phyloP scores from a whole-genome alignment of 2,113 vertebrate species.

The Peromyscus maniculatus region DNA sequence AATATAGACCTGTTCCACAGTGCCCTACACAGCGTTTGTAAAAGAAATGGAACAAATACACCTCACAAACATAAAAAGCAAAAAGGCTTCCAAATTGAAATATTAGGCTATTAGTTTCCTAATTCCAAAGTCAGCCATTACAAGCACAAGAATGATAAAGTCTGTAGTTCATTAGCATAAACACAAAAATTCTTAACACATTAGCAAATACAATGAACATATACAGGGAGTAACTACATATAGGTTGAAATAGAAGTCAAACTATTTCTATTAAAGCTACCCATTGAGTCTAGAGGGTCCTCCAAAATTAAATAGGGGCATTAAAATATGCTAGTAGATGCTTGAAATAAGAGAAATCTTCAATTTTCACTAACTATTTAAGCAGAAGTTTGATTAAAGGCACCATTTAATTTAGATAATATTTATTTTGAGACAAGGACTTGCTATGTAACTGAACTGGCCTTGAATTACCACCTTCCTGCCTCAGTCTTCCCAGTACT shows the following conservation, averaged over 20 bases:
- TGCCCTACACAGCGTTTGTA: not conserved
- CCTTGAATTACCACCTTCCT: not conserved
- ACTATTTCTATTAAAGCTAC: not conserved
- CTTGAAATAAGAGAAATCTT: not conserved
- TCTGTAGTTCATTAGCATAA: not conserved
- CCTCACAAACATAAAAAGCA: not conserved
- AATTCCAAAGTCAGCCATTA: not conserved
- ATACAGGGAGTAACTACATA: not conserved
- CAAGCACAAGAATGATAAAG: not conserved
- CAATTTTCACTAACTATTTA: constrained; percentile 4
- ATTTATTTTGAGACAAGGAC: not conserved
- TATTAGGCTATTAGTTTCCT: not conserved
- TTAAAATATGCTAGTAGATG: not conserved
- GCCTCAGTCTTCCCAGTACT: not conserved
- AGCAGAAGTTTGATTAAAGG: not conserved
- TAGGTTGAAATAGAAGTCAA: not conserved
- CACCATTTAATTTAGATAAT: not conserved
- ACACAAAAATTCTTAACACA: not conserved
- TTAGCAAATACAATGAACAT: not conserved
- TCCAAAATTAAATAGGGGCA: not conserved
- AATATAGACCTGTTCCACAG: not conserved
- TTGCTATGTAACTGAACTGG: not conserved
- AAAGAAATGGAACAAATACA: not conserved
- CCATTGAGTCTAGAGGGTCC: not conserved
- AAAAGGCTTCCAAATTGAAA: not conserved